Evolutionary conservation across 2,888 invertebrate species (phyloP), one percentile per base, ranked within the genome.

Genomic region (Cataglyphis altisquamis): DNA sequence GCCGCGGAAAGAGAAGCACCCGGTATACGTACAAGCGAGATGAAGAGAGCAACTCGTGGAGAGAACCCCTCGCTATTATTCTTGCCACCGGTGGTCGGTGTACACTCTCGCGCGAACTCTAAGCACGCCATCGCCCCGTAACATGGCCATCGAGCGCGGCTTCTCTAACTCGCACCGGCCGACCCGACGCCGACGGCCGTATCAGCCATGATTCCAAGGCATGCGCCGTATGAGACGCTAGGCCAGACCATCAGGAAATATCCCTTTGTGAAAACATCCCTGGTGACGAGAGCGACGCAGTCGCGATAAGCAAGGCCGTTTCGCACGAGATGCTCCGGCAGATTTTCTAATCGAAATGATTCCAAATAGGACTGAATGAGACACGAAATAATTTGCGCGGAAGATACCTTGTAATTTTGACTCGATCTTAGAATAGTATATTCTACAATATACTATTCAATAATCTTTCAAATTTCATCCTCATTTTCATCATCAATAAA

Each of bases 1-100:
- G 67, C 84, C 89, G 81, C 86, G 88, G 85, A 89, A 88, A 87
- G 89, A 89, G 89, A 87, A 81, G 70, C 68, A 60, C 45, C 64
- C 77, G 66, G 68, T 64, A 52, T 52, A 45, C 60, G 81, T 12
- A 41, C 41, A 60, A 73, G 66, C 21, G 70, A 84, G 80, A 85
- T 29, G 73, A 67, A 63, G 73, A 41, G 57, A 67, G 63, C 32
- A 57, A 52, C 52, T 60, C 10, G 32, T 72, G 70, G 68, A 82
- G 78, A 82, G 78, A 57, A 52, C 67, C 57, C 67, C 82, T 81
- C 45, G 57, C 86, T 86, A 87, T 87, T 87, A 87, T 86, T 86
- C 85, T 83, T 83, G 70, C 86, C 83, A 83, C 68, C 80, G 74
- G 80, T 80, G 64, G 82, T 67, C 78, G 64, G 67, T 60, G 63